phyloP scores from a whole-genome alignment of 2,797 vertebrate genomes.

The Takifugu ocellatus region DNA sequence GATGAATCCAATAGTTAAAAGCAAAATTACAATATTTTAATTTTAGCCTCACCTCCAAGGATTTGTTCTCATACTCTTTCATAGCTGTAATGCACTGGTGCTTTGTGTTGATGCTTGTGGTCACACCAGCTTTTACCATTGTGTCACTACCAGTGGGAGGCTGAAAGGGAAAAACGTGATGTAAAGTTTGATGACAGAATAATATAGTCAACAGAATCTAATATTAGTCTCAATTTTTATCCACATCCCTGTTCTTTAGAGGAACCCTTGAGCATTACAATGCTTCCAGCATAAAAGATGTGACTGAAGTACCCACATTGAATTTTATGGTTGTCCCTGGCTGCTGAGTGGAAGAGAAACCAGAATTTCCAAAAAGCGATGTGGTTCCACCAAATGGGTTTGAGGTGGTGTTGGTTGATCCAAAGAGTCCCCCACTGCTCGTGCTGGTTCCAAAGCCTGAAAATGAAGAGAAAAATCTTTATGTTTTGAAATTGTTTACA shows the following conservation, averaged over 20 bases:
- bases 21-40: no score
- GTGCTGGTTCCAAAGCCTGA: conserved; percentile 91
- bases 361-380: conserved; percentile 86
- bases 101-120: conserved; percentile 95
- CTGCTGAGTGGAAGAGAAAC: conserved; percentile 83
- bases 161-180: conserved; percentile 61
- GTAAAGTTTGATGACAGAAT: no score
- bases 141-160: conserved; percentile 91
- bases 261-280: no score
- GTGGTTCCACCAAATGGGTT: conserved; percentile 89
- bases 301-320: conserved; percentile 78
- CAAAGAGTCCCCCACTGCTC: conserved; percentile 89
- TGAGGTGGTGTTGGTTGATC: conserved; percentile 86
- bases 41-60: conserved; percentile 83
- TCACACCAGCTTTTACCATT: conserved; percentile 94
- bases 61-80: conserved; percentile 98
- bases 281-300: no score
- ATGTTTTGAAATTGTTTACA: not conserved
- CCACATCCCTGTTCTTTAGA: not conserved
- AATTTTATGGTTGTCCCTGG: conserved; percentile 94
- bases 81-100: conserved; percentile 98
- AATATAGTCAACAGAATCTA: no score
- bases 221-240: not conserved
- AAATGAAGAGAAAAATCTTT: not conserved
- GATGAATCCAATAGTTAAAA: no score